Base-by-base conservation (phyloP, 1,140 invertebrate species). In the Eriocheir sinensis region DNA sequence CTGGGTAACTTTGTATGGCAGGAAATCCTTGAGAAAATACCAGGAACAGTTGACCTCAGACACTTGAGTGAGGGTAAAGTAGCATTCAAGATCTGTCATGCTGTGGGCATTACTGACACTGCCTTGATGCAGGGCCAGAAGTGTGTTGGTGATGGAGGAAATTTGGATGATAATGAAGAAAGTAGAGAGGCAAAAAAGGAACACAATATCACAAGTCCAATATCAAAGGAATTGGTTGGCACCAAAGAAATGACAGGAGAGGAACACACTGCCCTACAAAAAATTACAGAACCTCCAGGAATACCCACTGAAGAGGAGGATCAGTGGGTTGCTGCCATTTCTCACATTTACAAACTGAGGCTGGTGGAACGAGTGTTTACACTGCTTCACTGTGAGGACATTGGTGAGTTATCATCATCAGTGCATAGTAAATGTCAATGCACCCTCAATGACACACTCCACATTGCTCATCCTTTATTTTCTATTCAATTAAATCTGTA, bases 311-410 rank as follows among this genome's bases (percentile, higher is more conserved):
- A 44, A 44, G 40, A 48, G 15, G 44, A 91, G 0, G 12, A 17
- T 60, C 38, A 80, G 0, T 81, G 38, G 38, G 79, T 81, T 80
- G 9, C 53, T 60, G 34, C 60, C 6, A 36, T 44, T 27, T 3
- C 79, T 21, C 79, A 72, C 38, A 80, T 81, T 15, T 92, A 41
- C 32, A 80, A 92, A 36, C 38, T 92, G 32, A 92, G 81, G 34
- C 6, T 92, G 79, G 90, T 92, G 90, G 90, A 92, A 9, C 36
- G 90, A 92, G 80, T 92, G 36, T 92, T 92, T 40, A 40, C 41
- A 12, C 41, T 92, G 48, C 72, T 91, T 53, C 90, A 92, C 32
- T 92, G 90, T 92, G 90, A 92, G 60, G 38, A 83, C 8, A 81
- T 48, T 41, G 36, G 79, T 92, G n/a, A 80, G 79, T 30, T 72